phyloP scores from a whole-genome alignment of 2,113 vertebrate genomes.

The Collichthys lucidus region DNA sequence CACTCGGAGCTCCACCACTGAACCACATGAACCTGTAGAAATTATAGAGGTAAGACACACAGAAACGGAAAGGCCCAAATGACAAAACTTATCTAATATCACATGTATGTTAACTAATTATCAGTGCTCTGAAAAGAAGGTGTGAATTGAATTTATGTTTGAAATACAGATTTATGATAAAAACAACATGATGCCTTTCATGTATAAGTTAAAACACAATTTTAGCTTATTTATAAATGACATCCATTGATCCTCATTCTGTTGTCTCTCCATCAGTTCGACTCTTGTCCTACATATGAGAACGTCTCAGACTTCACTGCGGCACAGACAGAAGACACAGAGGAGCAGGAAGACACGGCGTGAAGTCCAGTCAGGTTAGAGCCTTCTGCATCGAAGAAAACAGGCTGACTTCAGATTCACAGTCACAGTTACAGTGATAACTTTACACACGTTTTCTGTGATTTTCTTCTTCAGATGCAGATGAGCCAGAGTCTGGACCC shows the following conservation, averaged over 20 bases:
- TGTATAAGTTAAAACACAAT: no score
- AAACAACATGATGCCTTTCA: no score
- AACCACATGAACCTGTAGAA: neutral
- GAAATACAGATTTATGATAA: no score
- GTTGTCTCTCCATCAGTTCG: neutral
- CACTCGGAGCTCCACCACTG: slow-evolving; percentile 1
- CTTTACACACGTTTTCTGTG: neutral
- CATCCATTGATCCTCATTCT: neutral
- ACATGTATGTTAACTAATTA: neutral
- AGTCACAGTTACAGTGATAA: neutral
- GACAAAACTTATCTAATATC: neutral
- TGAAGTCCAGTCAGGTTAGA: slow-evolving; percentile 6
- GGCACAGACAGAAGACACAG: neutral
- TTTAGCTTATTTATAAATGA: neutral
- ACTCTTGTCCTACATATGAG: neutral
- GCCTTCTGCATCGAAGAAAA: neutral
- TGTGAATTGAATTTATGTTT: no score
- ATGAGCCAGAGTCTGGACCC: neutral
- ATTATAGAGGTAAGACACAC: neutral
- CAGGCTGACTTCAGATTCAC: neutral
- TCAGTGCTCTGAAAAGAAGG: no score
- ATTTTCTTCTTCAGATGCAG: slow-evolving; percentile 1
- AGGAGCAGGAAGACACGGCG: neutral
- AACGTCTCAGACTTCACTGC: neutral
- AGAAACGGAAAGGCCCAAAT: neutral